Evolutionary conservation across 2,888 invertebrate species (phyloP).

Genomic region (Ophioninae sp.): DNA sequence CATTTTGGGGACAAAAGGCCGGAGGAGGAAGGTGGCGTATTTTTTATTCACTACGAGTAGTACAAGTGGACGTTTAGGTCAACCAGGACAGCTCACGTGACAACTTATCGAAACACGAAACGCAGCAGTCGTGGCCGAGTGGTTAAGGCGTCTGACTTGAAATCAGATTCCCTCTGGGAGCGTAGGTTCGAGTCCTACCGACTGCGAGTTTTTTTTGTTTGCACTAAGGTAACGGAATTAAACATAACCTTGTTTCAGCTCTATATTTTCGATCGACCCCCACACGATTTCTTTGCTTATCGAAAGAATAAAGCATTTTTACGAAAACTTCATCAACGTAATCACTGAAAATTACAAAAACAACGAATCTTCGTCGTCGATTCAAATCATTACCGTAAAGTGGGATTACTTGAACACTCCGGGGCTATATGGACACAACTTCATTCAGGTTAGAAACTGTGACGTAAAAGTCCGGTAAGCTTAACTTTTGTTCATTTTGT

Average conservation of each 20-base stretch:
- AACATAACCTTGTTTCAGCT: background rate
- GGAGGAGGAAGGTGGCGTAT: background rate
- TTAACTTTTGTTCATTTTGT: no score
- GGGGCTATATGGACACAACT: no score
- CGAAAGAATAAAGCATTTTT: background rate
- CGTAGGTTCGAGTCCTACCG: conserved; percentile 95
- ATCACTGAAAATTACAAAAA: background rate
- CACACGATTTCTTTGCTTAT: background rate
- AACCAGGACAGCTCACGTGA: background rate
- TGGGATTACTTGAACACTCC: no score
- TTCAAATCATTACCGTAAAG: no score
- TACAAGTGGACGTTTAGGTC: conserved; percentile 18
- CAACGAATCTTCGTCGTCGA: background rate
- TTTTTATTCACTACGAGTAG: conserved; percentile 13
- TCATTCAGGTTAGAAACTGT: no score
- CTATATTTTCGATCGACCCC: background rate
- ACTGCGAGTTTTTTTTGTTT: conserved; percentile 83
- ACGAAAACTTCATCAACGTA: background rate
- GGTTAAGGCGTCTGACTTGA: conserved; percentile 94
- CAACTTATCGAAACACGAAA: background rate
- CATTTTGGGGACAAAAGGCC: background rate
- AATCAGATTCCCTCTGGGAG: conserved; percentile 95
- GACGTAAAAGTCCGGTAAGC: no score
- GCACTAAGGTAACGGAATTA: background rate
- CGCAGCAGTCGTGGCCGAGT: conserved; percentile 86